A percentile compares a stretch with the other conserved stretches of the same genome.
phyloP scores from a whole-genome alignment of 2,888 invertebrate genomes.

The Pterostichus niger region DNA sequence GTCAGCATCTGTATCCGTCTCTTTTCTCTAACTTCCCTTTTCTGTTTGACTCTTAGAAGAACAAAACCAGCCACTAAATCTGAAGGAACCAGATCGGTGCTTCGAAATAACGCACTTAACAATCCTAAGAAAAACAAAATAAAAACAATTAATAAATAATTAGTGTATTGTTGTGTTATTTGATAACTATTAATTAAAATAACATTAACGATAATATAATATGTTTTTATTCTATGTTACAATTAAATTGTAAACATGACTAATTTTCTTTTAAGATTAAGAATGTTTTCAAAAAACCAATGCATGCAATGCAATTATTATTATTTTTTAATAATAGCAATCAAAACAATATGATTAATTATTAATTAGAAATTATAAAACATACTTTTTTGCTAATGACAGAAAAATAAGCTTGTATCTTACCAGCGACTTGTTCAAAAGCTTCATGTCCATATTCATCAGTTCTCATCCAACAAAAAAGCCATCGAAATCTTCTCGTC shows the following conservation, averaged over 20 bases:
- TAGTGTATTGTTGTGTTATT: background rate
- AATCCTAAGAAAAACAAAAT: constrained; percentile 83
- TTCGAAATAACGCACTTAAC: constrained; percentile 88
- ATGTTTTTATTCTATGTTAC: background rate
- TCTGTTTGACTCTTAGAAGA: constrained; percentile 88
- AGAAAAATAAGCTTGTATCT: constrained; percentile 14
- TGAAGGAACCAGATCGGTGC: constrained; percentile 92
- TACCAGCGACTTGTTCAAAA: constrained; percentile 89
- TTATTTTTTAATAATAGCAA: background rate
- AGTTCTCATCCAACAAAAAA: constrained; percentile 86
- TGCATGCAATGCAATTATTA: background rate
- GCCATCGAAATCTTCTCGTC: constrained; percentile 87
- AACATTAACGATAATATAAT: too few species aligned
- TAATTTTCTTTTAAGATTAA: too few species aligned
- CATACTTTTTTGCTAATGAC: too few species aligned
- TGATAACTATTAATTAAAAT: too few species aligned
- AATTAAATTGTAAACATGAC: too few species aligned
- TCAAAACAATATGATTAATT: background rate
- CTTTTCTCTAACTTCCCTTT: constrained; percentile 86
- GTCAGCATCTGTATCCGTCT: constrained; percentile 82
- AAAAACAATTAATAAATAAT: constrained; percentile 1
- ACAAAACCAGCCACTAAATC: constrained; percentile 94
- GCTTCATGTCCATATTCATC: constrained; percentile 89
- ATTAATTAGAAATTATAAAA: too few species aligned
- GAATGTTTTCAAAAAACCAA: too few species aligned